Base-by-base conservation (phyloP, 2,888 invertebrate species). In the Pristionchus fissidentatus region DNA sequence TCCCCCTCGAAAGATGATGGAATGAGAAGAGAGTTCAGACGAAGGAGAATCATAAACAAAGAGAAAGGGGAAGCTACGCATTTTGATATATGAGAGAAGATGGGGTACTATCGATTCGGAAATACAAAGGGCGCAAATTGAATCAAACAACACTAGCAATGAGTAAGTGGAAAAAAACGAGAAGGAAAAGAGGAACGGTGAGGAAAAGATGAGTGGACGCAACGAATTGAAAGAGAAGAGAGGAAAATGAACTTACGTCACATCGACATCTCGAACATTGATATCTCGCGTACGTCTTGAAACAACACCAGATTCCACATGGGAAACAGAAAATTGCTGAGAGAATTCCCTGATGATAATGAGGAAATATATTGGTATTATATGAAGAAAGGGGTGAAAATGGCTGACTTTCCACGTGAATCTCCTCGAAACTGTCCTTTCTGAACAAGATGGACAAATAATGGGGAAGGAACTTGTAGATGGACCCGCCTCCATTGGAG, bases 271-370 rank as follows among this genome's bases (percentile, higher is more conserved):
- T 57, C 10, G 85, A 66, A 78, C 91, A 91, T 35, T 87, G 88
- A 52, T 57, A 57, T 26, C 55, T 26, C 19, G 55, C 55, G 29
- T 70, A 41, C 55, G 60, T 70, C 43, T 87, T 83, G 75, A 90
- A 66, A 83, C 91, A 91, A 73, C 90, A 91, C 70, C 86, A 90
- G 55, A 91, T 83, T 43, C 91, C 91, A 70, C 91, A 91, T 7
- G 91, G 91, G 84, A 91, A 91, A 85, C 91, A 91, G 81, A 91
- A 86, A 52, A 91, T 88, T 1, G 88, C 90, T 75, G 87, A 88
- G 49, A 90, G 84, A 57, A 90, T 85, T 10, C 89, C 90, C 75
- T 79, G 49, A 77, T n/a, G n/a, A n/a, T n/a, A 85, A 84, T n/a
- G 84, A 84, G 73, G n/a, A n/a, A n/a, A n/a, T 26, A 32, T 13